Base-by-base conservation (phyloP, 2,797 vertebrate species). In the Hozukius guyotensis region DNA sequence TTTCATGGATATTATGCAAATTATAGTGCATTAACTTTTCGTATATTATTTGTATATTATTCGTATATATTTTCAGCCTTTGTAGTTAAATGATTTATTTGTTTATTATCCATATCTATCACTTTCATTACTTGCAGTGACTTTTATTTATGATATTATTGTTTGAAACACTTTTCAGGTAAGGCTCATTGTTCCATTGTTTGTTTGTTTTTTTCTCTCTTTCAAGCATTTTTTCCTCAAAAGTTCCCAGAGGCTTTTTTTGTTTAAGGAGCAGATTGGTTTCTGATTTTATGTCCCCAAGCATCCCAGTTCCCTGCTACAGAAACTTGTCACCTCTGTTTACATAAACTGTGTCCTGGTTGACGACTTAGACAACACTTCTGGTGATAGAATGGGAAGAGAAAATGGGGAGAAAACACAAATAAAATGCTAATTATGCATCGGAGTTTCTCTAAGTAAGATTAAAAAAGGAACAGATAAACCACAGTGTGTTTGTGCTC, bases 241-340 rank as follows among this genome's bases (percentile, higher is more conserved):
- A 73, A 36, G 38, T 49, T 2, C 1, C 1, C 27, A 27, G 31
- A 29, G 18, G 18, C 49, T 77, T 56, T 18, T 24, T 8, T 52
- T 29, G n/a, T 72, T 79, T 61, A 42, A 38, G 25, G 29, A 29
- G 56, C 24, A 27, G 36, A 22, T 60, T 56, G 38, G 31, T 72
- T 84, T 75, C 42, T 70, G 20, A 53, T 68, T 84, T 76, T 57
- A 77, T 56, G 49, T 81, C 73, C 76, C 38, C 31, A 31, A 65
- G 77, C 63, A 64, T 24, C 42, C 11, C 12, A 38, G 56, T 10
- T 65, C 34, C 24, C 11, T 4, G 29, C 69, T 67, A 70, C 60
- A 64, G 29, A 57, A 62, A 83, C 66, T 67, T 57, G 55, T 72
- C 66, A 77, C 18, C 25, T 73, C 56, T 81, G 27, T 73, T 83